Evolutionary conservation across 2,888 invertebrate species (phyloP).

Genomic region (Atethmia centrago): DNA sequence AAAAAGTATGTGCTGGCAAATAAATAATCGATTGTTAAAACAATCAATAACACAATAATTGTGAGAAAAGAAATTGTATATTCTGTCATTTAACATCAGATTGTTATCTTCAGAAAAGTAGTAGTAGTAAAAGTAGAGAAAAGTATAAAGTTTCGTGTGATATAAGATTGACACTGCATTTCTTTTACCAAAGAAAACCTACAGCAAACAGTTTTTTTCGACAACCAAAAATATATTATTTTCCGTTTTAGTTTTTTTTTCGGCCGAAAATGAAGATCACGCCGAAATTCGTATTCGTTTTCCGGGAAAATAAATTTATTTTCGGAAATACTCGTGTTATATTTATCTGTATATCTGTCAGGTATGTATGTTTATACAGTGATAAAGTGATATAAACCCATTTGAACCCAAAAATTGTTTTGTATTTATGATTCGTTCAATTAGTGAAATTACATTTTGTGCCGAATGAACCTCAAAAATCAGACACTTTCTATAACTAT

Average conservation of each 20-base stretch:
- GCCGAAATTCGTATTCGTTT: too few species aligned
- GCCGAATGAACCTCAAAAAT: too few species aligned
- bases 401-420: not conserved
- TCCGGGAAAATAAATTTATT: not conserved
- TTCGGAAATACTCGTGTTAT: too few species aligned
- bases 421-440: not conserved
- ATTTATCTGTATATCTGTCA: too few species aligned
- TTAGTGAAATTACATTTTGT: not conserved
- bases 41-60: not conserved
- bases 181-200: not conserved
- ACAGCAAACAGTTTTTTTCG: too few species aligned
- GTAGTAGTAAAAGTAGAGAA: too few species aligned
- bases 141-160: not conserved
- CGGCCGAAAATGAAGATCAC: not conserved
- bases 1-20: too few species aligned
- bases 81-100: not conserved
- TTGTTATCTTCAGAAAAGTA: too few species aligned
- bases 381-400: too few species aligned
- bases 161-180: not conserved
- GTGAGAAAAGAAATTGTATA: not conserved
- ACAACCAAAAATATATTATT: not conserved
- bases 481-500: not conserved
- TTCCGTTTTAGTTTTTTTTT: not conserved
- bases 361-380: too few species aligned
- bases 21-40: not conserved